Conservation (phyloP, 2,888 invertebrate genomes). For the Dicyrtomina minuta region DNA sequence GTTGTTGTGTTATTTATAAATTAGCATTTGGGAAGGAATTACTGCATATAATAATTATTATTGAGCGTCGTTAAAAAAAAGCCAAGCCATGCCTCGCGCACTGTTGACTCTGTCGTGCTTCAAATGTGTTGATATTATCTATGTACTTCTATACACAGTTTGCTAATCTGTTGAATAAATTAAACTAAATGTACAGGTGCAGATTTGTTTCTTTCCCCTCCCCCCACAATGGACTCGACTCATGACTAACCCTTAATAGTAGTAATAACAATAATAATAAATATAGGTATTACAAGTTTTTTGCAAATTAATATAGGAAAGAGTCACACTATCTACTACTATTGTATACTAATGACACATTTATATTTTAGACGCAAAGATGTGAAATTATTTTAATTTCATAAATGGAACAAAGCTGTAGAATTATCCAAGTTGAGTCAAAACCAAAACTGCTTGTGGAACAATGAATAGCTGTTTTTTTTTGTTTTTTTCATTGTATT, state of each 20-base stretch:
- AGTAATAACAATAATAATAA: too few relatives aligned
- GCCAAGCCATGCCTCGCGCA: background rate
- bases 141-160: background rate
- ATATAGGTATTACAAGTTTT: too few relatives aligned
- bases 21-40: background rate
- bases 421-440: background rate
- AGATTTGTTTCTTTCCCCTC: background rate
- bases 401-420: constrained; percentile 9
- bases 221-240: constrained; percentile 9
- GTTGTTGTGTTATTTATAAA: background rate
- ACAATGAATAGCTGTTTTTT: too few relatives aligned
- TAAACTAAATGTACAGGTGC: background rate
- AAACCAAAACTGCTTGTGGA: too few relatives aligned
- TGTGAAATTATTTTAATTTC: background rate
- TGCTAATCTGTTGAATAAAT: background rate
- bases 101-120: background rate
- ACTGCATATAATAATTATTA: background rate
- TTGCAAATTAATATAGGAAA: too few relatives aligned
- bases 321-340: too few relatives aligned
- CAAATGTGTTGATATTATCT: background rate
- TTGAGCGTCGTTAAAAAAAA: background rate
- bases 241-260: constrained; percentile 15
- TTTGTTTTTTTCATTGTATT: constrained; percentile 35
- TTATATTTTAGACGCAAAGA: background rate
- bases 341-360: background rate